phyloP scores from a whole-genome alignment of 2,113 vertebrate genomes.

The Picathartes gymnocephalus region DNA sequence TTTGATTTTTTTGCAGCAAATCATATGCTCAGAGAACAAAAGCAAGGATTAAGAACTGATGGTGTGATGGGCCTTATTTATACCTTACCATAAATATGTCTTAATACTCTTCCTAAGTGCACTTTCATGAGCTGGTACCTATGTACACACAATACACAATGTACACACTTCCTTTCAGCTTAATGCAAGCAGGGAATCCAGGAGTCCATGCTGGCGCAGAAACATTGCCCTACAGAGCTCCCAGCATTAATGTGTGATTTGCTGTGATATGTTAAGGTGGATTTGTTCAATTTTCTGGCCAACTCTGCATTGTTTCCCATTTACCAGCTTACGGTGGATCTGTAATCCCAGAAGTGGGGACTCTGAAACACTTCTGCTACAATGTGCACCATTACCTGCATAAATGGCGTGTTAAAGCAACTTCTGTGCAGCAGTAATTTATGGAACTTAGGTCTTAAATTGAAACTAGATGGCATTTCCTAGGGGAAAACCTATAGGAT shows the following conservation, averaged over 20 bases:
- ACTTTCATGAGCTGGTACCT: background rate
- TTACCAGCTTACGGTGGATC: background rate
- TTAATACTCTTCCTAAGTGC: background rate
- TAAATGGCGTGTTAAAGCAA: slow-evolving; percentile 13
- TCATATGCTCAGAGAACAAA: background rate
- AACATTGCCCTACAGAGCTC: background rate
- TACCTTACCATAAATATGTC: background rate
- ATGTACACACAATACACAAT: background rate
- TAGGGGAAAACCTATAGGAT: slow-evolving; percentile 23
- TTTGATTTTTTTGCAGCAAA: background rate
- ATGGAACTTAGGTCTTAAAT: slow-evolving; percentile 20
- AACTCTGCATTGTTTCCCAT: background rate
- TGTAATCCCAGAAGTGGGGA: slow-evolving; percentile 5
- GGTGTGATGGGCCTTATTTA: background rate
- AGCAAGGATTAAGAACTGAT: background rate
- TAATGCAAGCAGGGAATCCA: background rate
- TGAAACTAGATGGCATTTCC: slow-evolving; percentile 40
- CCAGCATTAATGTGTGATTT: background rate
- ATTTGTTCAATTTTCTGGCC: slow-evolving; percentile 8
- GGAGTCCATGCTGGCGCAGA: background rate
- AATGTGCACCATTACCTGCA: slow-evolving; percentile 1
- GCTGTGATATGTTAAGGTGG: background rate
- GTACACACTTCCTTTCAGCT: background rate
- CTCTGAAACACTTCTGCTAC: background rate
- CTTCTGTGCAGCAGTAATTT: slow-evolving; percentile 16